Base-by-base conservation (phyloP, 2,888 invertebrate species). In the Amiota mariae region DNA sequence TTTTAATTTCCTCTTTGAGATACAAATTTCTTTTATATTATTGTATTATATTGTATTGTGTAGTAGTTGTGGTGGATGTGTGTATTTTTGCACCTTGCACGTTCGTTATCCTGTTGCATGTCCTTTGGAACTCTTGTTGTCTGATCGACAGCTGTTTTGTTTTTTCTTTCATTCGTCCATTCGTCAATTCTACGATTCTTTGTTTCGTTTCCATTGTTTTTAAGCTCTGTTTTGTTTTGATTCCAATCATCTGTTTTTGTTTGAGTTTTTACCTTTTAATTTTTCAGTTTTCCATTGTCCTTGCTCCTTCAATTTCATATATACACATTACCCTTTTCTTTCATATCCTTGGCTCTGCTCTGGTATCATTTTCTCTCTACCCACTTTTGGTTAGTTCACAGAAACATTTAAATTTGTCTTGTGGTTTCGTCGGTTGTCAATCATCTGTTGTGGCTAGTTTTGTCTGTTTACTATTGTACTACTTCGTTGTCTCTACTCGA, bases 321-420 rank as follows among this genome's bases (percentile, higher is more conserved):
- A 24, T 20, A 61, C 48, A 48, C 48, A 18, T 47, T 36, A 8
- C 66, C 15, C 51, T 11, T n/a, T 63, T 63, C 24, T 8, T 63
- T 13, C 36, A 12, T 63, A 20, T 24, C 20, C 47, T 61, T 61
- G 18, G 18, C 49, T 70, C 36, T 78, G 71, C 47, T 63, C 61
- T 71, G 73, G 66, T 46, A 36, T 36, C 75, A 54, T 68, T 72
- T 15, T 48, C 18, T 77, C 68, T 76, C 59, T 77, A 75, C 72
- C 6, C 36, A 36, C 0, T 36, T 4, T 0, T 46, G 63, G 0
- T 63, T 36, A 13, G 63, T 68, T 68, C 67, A 54, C 76, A 78
- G 82, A 82, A 86, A 83, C 83, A 85, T 85, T 85, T 82, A 81
- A 85, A 85, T 83, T 80, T 82, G 85, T 82, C 78, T 82, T 85